phyloP scores from a whole-genome alignment of 2,888 invertebrate species.

The Cephonodes hylas region DNA sequence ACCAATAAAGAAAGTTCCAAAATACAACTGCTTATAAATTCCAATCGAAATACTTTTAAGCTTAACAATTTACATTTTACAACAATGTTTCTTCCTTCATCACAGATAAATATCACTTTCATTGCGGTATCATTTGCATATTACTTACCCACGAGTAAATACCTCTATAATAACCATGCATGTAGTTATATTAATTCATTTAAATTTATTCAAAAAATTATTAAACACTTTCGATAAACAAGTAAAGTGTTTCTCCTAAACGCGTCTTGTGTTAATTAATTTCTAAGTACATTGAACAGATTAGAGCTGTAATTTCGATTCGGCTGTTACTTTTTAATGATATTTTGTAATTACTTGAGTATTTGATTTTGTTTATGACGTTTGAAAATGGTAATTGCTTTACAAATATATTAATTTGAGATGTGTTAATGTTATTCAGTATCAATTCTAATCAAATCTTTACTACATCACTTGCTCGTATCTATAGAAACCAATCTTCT shows the following conservation, averaged over 20 bases:
- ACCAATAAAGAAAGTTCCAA: too few species aligned
- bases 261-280: not conserved
- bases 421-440: too few species aligned
- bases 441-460: too few species aligned
- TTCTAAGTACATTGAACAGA: not conserved
- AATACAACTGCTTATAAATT: too few species aligned
- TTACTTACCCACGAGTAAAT: not conserved
- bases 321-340: not conserved
- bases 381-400: not conserved
- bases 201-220: conserved; percentile 30
- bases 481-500: too few species aligned
- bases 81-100: not conserved
- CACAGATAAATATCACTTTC: not conserved
- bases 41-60: too few species aligned
- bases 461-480: too few species aligned
- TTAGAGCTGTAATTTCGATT: not conserved
- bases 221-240: conserved; percentile 15
- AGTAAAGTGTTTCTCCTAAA: not conserved
- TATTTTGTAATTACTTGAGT: not conserved
- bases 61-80: too few species aligned
- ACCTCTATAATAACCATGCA: conserved; percentile 21
- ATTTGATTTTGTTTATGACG: not conserved
- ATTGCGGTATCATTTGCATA: not conserved
- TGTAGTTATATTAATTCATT: conserved; percentile 29
- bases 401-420: too few species aligned